Evolutionary conservation across 2,888 invertebrate species (phyloP), one percentile per base, ranked within the genome.

Genomic region (Xestobium rufovillosum): DNA sequence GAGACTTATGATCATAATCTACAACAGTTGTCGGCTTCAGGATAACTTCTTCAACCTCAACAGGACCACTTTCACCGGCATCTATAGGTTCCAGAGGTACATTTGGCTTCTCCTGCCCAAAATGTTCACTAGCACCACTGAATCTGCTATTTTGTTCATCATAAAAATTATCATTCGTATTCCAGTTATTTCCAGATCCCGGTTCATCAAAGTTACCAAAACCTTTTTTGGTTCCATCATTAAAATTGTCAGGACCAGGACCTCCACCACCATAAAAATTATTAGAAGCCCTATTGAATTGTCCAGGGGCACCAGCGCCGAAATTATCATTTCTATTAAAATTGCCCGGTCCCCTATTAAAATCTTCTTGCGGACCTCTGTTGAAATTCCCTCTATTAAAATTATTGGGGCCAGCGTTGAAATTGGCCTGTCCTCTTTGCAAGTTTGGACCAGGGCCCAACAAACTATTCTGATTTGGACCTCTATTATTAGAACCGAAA

Each of bases 1-100:
- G 59, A 42, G 75, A 67, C 59, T 75, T 78, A 60, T 82, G 82
- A 47, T 78, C 76, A 67, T 83, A 83, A 65, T 83, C 81, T 50
- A 80, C 75, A 45, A 82, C 75, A 53, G 75, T 70, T 26, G 73
- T 69, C 44, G 81, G 72, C 33, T 70, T 69, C 57, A 68, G 69
- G 51, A 76, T 61, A 41, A 70, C 70, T 8, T 28, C 33, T 27
- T 26, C 33, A 29, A 38, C 28, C 10, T 30, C 12, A 41, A 19
- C 4, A 39, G 42, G 13, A 36, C 36, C 16, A 13, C 14, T 28
- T 10, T 33, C 35, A 3, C 2, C 23, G 6, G 34, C 26, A 19
- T 40, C 41, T 17, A 25, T 35, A 46, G 49, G 9, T 36, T 42
- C 15, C 15, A 14, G 29, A 9, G 12, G n/a, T n/a, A n/a, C n/a